Evolutionary conservation across 2,888 invertebrate genomes (phyloP), one percentile per base, ranked within the genome.

Genomic region (Aleiodes leptofemur): DNA sequence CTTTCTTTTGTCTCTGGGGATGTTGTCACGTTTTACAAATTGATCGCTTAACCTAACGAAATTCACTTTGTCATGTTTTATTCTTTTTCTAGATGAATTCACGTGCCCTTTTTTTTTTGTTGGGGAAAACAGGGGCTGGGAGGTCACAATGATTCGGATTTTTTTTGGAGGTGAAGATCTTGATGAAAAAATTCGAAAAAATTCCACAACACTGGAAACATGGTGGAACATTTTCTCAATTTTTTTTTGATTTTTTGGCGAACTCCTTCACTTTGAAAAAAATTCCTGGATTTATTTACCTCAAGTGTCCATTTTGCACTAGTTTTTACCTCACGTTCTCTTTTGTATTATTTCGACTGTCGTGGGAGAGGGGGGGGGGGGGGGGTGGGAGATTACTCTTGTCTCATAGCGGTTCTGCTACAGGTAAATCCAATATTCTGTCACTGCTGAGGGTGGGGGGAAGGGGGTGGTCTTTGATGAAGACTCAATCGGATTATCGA

Each of bases 401-500:
- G 43, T 3, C 11, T 16, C 43, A 11, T 6, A 59, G 4, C n/a
- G n/a, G 1, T 14, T 38, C 16, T 16, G 14, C 14, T 64, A 14
- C 64, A 43, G 64, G 64, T 14, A 64, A 64, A 64, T 64, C 64
- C 64, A 48, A 64, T 64, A 64, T 64, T 64, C 9, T 23, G 16
- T 16, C 38, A 16, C 16, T 9, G 9, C 7, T 4, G 34, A 34
- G 14, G 6, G 14, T 11, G 34, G 4, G 43, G 43, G 1, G 13
- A 64, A 4, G 43, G 16, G 5, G 13, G 43, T 34, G 34, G 64
- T 23, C 43, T 23, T 64, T 64, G 64, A 64, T 23, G 64, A 16
- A 69, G 64, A 70, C 51, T 70, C 69, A 43, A 74, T 74, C 55
- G 74, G 64, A 74, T 74, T 74, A 74, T 64, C 48, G 48, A 48